Percentiles rank a stretch among this genome's conserved stretches.
Evolutionary conservation across 2,113 vertebrate genomes (phyloP).

Genomic region (Argyrosomus japonicus): DNA sequence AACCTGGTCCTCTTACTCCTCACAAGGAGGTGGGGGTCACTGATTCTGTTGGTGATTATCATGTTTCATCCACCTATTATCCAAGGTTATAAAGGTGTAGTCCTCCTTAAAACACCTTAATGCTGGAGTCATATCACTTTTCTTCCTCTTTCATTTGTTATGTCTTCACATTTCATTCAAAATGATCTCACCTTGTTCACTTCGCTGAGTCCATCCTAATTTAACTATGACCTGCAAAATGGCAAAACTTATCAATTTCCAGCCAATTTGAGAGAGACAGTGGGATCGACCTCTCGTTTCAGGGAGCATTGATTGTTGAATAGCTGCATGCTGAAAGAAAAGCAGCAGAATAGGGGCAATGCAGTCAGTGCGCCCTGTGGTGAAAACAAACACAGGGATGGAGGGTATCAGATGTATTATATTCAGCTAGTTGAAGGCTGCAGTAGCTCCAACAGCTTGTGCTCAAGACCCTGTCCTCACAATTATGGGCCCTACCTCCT

Average conservation of each 20-base stretch:
- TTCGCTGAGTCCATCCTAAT: background rate
- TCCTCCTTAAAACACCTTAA: background rate
- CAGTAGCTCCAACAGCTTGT: background rate
- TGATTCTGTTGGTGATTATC: background rate
- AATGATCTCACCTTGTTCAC: background rate
- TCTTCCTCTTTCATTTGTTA: background rate
- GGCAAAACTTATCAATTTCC: background rate
- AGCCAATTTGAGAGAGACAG: background rate
- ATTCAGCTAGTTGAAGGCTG: background rate
- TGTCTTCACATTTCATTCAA: background rate
- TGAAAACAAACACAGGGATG: background rate
- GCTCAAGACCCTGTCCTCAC: background rate
- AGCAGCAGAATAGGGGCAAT: background rate
- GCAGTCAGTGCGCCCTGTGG: background rate
- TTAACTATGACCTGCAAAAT: slow-evolving; percentile 1
- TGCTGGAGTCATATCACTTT: background rate
- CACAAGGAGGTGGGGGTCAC: background rate
- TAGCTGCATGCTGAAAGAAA: slow-evolving; percentile 1
- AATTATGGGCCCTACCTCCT: background rate
- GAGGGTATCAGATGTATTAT: background rate
- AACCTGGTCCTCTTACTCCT: slow-evolving; percentile 1
- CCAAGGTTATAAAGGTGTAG: background rate
- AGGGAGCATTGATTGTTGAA: slow-evolving; percentile 2
- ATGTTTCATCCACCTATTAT: background rate
- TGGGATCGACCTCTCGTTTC: background rate